Conservation (phyloP, 2,888 invertebrate species). For the Sericinus montela region DNA sequence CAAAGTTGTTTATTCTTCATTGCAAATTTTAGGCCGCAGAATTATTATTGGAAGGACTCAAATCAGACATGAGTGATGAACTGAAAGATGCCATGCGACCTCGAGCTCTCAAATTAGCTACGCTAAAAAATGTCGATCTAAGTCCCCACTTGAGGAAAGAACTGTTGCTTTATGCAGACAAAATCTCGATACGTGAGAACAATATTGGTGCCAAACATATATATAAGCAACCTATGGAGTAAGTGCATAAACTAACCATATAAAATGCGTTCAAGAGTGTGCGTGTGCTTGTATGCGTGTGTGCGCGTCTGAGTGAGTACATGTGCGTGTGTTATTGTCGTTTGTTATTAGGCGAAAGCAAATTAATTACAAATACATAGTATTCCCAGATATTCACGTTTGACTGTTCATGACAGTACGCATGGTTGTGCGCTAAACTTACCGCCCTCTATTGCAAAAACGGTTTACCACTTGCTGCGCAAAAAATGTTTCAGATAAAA, state of each 20-base stretch:
- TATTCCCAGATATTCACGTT: too few relatives aligned
- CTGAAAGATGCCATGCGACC: conserved; percentile 49
- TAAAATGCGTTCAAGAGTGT: too few relatives aligned
- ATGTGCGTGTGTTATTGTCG: too few relatives aligned
- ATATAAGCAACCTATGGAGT: conserved; percentile 65
- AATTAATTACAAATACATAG: too few relatives aligned
- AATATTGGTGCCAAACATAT: conserved; percentile 49
- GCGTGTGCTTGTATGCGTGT: too few relatives aligned
- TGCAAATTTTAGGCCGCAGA: conserved; percentile 56
- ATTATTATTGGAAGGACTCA: conserved; percentile 62
- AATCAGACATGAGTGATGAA: conserved; percentile 42
- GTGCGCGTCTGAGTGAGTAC: too few relatives aligned
- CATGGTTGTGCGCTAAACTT: too few relatives aligned
- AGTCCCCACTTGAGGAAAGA: conserved; percentile 30
- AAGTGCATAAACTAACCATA: conserved; percentile 32
- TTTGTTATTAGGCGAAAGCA: too few relatives aligned
- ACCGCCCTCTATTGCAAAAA: too few relatives aligned
- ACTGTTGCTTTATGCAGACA: conserved; percentile 33
- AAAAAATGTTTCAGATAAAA: too few relatives aligned
- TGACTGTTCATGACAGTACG: too few relatives aligned
- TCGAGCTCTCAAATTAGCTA: conserved; percentile 52
- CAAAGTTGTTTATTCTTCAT: not conserved
- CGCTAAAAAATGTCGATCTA: conserved; percentile 42
- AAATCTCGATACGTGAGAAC: conserved; percentile 42
- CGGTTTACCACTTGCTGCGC: too few relatives aligned